Percentiles rank a stretch among this genome's conserved stretches.
phyloP scores from a whole-genome alignment of 2,113 vertebrate species.

The Misgurnus mizolepis region DNA sequence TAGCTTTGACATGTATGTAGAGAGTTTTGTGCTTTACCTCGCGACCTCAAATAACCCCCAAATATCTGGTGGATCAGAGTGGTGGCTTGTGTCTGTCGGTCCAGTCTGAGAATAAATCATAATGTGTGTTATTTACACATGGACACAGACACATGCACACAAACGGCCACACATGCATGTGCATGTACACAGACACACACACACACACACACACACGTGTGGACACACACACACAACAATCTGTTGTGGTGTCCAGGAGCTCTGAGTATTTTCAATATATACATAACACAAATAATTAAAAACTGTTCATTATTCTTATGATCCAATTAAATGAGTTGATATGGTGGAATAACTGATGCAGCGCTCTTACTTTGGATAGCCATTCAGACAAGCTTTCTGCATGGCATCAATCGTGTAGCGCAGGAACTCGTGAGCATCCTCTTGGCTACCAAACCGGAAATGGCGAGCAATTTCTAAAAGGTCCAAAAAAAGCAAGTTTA shows the following conservation, averaged over 20 bases:
- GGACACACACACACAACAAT: no score
- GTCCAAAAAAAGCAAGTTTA: conserved; percentile 3
- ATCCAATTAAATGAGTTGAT: not conserved
- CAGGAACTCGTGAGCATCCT: conserved; percentile 95
- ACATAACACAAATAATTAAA: not conserved
- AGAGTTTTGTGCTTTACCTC: conserved; percentile 74
- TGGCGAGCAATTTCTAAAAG: conserved; percentile 88
- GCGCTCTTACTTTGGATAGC: conserved; percentile 83
- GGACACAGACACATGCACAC: no score
- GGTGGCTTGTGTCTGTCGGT: conserved; percentile 92
- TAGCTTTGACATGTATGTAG: not conserved
- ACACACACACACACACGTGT: no score
- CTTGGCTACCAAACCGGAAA: conserved; percentile 91
- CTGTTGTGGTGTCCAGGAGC: no score
- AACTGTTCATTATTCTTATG: not conserved
- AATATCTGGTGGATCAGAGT: conserved; percentile 96
- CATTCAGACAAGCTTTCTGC: conserved; percentile 93
- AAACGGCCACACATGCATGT: no score
- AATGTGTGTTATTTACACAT: no score
- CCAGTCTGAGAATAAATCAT: conserved; percentile 75
- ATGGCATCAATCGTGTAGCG: conserved; percentile 95
- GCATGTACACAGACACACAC: no score
- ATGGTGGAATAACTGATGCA: not conserved
- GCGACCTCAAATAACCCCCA: conserved; percentile 92
- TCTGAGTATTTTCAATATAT: no score